Evolutionary conservation across 2,888 invertebrate species (phyloP), one percentile per base, ranked within the genome.

Genomic region (Andrena marginata): DNA sequence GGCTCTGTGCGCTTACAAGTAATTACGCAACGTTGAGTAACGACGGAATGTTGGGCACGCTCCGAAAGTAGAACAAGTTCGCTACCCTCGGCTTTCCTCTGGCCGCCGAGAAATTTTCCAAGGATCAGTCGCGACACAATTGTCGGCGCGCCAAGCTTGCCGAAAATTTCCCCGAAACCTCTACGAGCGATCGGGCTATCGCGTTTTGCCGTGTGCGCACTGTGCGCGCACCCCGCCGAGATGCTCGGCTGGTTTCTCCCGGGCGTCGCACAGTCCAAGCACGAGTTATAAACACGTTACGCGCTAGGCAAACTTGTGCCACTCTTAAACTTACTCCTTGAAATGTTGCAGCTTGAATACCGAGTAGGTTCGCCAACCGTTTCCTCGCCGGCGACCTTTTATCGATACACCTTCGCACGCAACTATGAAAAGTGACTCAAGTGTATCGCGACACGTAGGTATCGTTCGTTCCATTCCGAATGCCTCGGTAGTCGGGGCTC

Each of bases 241-340:
- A 51, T 23, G 54, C n/a, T 20, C 35, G 16, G 5, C 16, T 48
- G 68, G 23, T 35, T 69, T 42, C 42, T 68, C 49, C 26, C 33
- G 20, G 4, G 5, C 62, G 26, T 64, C 54, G 10, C 48, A 35
- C 0, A 48, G 48, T 59, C 59, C 6, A 26, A 6, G 42, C 62
- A 63, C 64, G 56, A 33, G 29, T 63, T 42, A 75, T 68, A 75
- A 75, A 62, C 51, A 51, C 33, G 60, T 48, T 20, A n/a, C 35
- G 20, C 16, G 23, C 59, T 35, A 20, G 49, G 35, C 31, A 71
- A 60, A 49, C 59, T 49, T 42, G 51, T 13, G 10, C n/a, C 48
- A 10, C 51, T 63, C 49, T 56, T 23, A 23, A 59, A 8, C 31
- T 64, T n/a, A 48, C 63, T 69, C 35, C 20, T 42, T 13, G 26